Evolutionary conservation across 2,888 invertebrate genomes (phyloP), one percentile per base, ranked within the genome.

Genomic region (Drosophila testacea): DNA sequence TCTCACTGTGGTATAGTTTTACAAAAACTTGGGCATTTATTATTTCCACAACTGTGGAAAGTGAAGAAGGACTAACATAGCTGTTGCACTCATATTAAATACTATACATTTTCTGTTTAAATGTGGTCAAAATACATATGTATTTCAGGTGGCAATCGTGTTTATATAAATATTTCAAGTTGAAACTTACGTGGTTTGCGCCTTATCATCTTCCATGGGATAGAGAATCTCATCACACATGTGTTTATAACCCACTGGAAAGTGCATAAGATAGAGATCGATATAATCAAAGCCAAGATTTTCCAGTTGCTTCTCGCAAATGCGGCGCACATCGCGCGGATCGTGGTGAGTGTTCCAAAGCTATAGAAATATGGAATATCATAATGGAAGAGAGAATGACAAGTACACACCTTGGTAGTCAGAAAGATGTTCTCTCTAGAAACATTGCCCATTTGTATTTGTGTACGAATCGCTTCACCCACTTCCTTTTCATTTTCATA

Each of bases 181-280:
- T 28, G 34, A 4, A 46, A 64, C 74, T 67, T 50, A 83, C 83
- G 28, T 74, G 6, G 77, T 76, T 55, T 62, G 42, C 1, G 78
- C 11, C 13, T 64, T 28, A 4, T 52, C 60, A 6, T 13, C 63
- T 1, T 70, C 47, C 46, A 30, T 60, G 1, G 83, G 73, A 0
- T 11, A 6, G 0, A 81, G 28, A 10, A 83, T 74, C 41, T 83
- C 81, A 22, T 93, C 92, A 95, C 96, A 86, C 9, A 80, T 52
- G 34, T 90, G 86, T 4, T 81, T 93, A 79, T 95, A 96, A 0
- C 95, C 96, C 90, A 96, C 94, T 0, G 97, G 97, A 94, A 96
- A 97, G 88, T 97, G 97, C 72, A 97, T 95, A 10, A 97, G 92
- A 84, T 95, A 97, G 0, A 97, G 93, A 88, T 97, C 97, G 56